Evolutionary conservation across 1,140 invertebrate species (phyloP).

Genomic region (Sipha flava): DNA sequence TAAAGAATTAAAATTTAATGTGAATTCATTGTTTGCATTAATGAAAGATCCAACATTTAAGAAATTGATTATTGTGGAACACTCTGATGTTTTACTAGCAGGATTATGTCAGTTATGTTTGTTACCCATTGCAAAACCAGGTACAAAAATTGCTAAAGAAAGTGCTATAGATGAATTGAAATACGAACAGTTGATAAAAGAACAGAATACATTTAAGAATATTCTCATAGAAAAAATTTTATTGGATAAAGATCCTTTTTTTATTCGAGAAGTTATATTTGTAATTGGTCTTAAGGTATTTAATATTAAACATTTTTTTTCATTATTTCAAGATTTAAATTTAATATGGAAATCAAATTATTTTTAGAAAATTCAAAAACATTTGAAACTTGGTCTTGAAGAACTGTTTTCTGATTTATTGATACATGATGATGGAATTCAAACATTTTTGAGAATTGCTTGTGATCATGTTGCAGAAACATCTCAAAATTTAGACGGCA

Average conservation of each 20-base stretch:
- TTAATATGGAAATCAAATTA: background rate
- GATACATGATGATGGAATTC: background rate
- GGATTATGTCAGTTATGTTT: conserved; percentile 1
- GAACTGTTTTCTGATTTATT: background rate
- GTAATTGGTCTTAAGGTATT: background rate
- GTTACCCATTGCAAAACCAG: background rate
- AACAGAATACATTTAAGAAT: background rate
- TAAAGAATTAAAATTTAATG: background rate
- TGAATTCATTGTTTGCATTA: background rate
- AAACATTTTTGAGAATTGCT: background rate
- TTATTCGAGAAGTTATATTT: conserved; percentile 12
- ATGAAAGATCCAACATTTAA: background rate
- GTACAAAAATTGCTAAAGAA: background rate
- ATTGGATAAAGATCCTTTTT: background rate
- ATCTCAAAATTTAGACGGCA: background rate
- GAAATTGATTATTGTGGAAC: background rate
- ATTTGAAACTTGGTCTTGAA: background rate
- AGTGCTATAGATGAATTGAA: background rate
- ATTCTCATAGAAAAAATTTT: background rate
- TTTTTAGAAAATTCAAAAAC: conserved; percentile 6
- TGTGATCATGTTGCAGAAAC: background rate
- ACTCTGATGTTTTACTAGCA: background rate
- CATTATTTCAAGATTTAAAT: too few species aligned
- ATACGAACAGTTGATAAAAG: background rate
- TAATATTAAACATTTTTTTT: background rate